phyloP scores from a whole-genome alignment of 2,113 vertebrate species.

The Genyomyrus donnyi region DNA sequence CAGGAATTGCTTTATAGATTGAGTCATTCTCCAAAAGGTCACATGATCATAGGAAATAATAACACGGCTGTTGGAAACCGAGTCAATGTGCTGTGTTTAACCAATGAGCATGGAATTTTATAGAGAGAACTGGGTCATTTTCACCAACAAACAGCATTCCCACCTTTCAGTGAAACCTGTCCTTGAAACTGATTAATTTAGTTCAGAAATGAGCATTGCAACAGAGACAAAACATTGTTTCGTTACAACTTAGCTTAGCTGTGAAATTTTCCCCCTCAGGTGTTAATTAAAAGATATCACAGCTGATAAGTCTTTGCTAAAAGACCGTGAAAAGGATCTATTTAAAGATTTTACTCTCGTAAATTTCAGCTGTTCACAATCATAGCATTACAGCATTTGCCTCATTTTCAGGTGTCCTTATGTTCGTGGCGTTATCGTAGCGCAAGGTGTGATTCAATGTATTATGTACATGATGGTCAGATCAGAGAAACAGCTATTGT shows the following conservation, averaged over 20 bases:
- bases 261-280: conserved; percentile 5
- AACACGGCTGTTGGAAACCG: neutral
- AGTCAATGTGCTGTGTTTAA: neutral
- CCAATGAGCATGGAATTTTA: neutral
- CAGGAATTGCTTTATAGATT: conserved; percentile 1
- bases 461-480: neutral
- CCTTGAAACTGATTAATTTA: neutral
- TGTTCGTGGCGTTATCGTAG: neutral
- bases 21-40: conserved; percentile 1
- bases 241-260: conserved; percentile 9
- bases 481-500: neutral
- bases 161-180: neutral
- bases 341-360: conserved; percentile 9
- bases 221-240: neutral
- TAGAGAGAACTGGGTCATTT: neutral
- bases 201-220: neutral
- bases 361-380: neutral
- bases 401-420: neutral
- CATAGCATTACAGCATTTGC: neutral
- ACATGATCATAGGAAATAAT: conserved; percentile 11
- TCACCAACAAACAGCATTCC: neutral
- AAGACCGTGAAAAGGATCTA: conserved; percentile 7
- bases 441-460: neutral
- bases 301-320: conserved; percentile 1
- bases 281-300: conserved; percentile 14